Percentiles rank a stretch among this genome's conserved stretches.
phyloP scores from a whole-genome alignment of 1,140 invertebrate genomes.

The Reticulitermes speratus region DNA sequence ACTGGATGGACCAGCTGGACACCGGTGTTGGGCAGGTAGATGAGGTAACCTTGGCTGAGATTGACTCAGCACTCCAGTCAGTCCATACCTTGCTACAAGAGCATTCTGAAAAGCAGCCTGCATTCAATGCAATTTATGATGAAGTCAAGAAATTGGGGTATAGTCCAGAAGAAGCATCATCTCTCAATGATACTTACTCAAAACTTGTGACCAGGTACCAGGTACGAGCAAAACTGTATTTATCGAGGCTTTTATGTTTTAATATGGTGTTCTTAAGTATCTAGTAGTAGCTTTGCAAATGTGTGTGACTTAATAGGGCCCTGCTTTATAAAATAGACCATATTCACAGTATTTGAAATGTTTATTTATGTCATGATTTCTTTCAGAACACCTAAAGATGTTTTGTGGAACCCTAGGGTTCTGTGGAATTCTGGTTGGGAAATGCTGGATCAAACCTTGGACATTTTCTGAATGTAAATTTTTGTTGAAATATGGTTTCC shows the following conservation, averaged over 20 bases:
- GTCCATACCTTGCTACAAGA: slow-evolving; percentile 78
- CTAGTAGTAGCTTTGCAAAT: no score
- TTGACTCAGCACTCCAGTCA: slow-evolving; percentile 74
- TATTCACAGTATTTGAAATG: no score
- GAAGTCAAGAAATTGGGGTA: slow-evolving; percentile 74
- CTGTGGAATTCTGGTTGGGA: no score
- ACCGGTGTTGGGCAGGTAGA: slow-evolving; percentile 73
- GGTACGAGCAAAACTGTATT: slow-evolving; percentile 36
- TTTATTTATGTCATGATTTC: no score
- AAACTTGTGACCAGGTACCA: slow-evolving; percentile 73
- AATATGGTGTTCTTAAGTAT: slow-evolving; percentile 20
- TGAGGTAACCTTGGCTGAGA: slow-evolving; percentile 75
- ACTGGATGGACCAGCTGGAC: slow-evolving; percentile 78
- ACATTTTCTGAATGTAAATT: no score
- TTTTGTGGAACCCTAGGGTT: no score
- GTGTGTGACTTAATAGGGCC: no score
- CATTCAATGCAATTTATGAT: slow-evolving; percentile 72
- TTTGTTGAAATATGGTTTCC: no score
- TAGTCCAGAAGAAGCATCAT: slow-evolving; percentile 66
- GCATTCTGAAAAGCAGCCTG: slow-evolving; percentile 73
- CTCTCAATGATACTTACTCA: slow-evolving; percentile 72
- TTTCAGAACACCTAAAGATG: no score
- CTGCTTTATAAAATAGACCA: no score
- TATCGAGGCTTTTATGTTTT: background rate
- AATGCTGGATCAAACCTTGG: no score